These are phyloP conservation scores for Microctonus aethiopoides DNA, from an alignment of 2,888 invertebrate genomes.

Conservation along the genomic window DNA sequence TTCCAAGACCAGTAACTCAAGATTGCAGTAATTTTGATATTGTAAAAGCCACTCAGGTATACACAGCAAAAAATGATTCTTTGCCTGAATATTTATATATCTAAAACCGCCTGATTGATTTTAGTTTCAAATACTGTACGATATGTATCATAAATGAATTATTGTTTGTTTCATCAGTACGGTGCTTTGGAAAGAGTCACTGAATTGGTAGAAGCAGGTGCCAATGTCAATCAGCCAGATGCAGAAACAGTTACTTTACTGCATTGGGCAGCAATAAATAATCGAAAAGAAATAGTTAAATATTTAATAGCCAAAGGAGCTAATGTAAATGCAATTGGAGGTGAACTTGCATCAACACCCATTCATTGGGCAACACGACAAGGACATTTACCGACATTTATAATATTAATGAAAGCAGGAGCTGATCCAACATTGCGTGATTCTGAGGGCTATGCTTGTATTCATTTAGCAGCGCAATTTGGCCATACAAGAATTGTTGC, in stretches of 20 bases:
- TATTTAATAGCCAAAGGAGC: constrained; percentile 89
- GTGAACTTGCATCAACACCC: constrained; percentile 95
- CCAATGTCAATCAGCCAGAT: constrained; percentile 95
- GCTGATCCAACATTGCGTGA: constrained; percentile 92
- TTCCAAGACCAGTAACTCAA: constrained; percentile 62
- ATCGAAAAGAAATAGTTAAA: constrained; percentile 90
- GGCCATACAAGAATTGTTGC: constrained; percentile 97
- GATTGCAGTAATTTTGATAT: constrained; percentile 90
- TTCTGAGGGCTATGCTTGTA: constrained; percentile 95
- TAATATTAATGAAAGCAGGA: constrained; percentile 79
- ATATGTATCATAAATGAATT: neutral
- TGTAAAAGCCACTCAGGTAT: constrained; percentile 91
- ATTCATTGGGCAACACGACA: constrained; percentile 95
- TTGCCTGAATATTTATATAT: neutral
- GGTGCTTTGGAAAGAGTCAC: constrained; percentile 86
- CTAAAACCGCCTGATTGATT: no score
- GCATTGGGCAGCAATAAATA: constrained; percentile 99
- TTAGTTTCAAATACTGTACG: neutral
- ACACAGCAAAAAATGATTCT: neutral
- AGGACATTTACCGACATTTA: constrained; percentile 75
- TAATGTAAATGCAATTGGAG: constrained; percentile 92
- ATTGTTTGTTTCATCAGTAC: constrained; percentile 71
- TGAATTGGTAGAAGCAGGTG: constrained; percentile 91
- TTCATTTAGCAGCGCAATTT: constrained; percentile 97
- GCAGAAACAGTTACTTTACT: constrained; percentile 94